Conservation (phyloP, 2,113 vertebrate genomes). For the Carassius gibelio region DNA sequence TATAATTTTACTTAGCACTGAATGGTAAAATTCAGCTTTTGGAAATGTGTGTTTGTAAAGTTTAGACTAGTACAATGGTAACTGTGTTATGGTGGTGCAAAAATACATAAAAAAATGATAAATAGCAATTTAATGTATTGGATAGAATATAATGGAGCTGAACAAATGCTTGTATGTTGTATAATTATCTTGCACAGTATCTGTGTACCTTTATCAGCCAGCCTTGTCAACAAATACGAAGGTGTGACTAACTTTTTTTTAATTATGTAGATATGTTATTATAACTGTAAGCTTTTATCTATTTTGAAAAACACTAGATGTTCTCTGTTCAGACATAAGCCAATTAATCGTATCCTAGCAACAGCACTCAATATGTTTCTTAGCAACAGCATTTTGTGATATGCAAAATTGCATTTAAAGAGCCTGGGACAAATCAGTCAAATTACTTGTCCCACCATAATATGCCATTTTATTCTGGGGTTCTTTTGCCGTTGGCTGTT, state of each 20-base stretch:
- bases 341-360: constrained; percentile 68
- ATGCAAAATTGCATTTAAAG: constrained; percentile 44
- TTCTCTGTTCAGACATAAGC: constrained; percentile 51
- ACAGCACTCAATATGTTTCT: constrained; percentile 64
- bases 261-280: constrained; percentile 37
- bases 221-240: background rate
- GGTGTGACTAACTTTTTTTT: constrained; percentile 34
- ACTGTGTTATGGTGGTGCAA: background rate
- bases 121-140: constrained; percentile 3
- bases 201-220: constrained; percentile 4
- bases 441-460: constrained; percentile 19
- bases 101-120: background rate
- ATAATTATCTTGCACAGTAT: background rate
- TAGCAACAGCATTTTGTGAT: constrained; percentile 58
- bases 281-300: constrained; percentile 49
- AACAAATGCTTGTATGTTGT: constrained; percentile 15
- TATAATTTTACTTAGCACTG: background rate
- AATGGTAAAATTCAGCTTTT: background rate
- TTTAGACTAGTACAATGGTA: background rate
- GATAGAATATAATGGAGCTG: background rate
- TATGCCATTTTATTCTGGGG: constrained; percentile 12
- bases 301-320: constrained; percentile 57
- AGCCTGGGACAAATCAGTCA: constrained; percentile 33
- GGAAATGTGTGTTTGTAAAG: background rate
- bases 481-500: background rate